A percentile compares a stretch with the other conserved stretches of the same genome.
Conservation (phyloP, 1,140 invertebrate genomes). For the Euwallacea fornicatus region DNA sequence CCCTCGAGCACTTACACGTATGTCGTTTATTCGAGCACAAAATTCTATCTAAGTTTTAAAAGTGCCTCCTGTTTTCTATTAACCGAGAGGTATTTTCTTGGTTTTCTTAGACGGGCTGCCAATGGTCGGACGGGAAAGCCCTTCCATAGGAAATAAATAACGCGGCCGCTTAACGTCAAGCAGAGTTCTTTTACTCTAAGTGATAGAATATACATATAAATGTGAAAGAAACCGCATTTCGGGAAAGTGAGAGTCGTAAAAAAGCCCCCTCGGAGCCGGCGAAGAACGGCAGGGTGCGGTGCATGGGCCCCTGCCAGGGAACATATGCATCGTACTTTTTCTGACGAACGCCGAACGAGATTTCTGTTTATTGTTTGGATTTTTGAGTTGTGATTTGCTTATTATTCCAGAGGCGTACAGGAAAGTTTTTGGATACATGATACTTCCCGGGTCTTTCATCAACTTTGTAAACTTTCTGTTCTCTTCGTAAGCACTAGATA, state of each 20-base stretch:
- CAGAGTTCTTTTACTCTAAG: constrained; percentile 30
- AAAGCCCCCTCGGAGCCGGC: constrained; percentile 8
- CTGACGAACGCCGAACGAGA: constrained; percentile 5
- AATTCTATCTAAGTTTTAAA: no score
- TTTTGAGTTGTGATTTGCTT: constrained; percentile 8
- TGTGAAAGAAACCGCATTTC: constrained; percentile 33
- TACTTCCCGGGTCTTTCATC: no score
- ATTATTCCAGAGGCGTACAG: constrained; percentile 1
- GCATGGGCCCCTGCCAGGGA: constrained; percentile 1
- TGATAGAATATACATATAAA: constrained; percentile 37
- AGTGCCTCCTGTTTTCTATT: no score
- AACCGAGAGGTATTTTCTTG: no score
- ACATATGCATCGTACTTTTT: constrained; percentile 23
- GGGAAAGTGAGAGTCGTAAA: constrained; percentile 22
- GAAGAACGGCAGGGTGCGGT: not conserved
- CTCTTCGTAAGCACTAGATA: no score
- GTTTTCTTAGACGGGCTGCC: not conserved
- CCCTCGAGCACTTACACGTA: not conserved
- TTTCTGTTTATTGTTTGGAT: constrained; percentile 29
- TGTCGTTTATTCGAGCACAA: no score
- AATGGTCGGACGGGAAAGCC: not conserved
- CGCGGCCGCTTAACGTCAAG: constrained; percentile 32
- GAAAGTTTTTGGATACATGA: no score
- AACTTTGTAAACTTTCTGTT: no score
- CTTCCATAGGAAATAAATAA: constrained; percentile 23